Percentiles rank a stretch among this genome's conserved stretches.
phyloP scores from a whole-genome alignment of 2,797 vertebrate species.

The Graptemys geographica region DNA sequence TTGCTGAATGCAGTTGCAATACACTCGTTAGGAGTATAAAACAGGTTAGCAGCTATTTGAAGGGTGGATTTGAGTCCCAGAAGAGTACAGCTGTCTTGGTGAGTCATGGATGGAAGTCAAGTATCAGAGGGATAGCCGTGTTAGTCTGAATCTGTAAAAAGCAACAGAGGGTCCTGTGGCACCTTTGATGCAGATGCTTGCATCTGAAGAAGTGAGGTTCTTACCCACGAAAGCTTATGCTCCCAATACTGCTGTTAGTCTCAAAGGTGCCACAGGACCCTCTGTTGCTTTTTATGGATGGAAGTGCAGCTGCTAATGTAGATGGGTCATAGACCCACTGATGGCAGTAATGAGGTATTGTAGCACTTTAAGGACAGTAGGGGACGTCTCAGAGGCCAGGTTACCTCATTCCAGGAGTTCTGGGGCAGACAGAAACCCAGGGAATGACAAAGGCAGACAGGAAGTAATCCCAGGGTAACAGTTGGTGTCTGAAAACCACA shows the following conservation, averaged over 20 bases:
- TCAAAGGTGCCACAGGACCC: too few relatives aligned
- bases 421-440: background rate
- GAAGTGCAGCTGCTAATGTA: background rate
- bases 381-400: background rate
- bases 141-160: too few relatives aligned
- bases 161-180: too few relatives aligned
- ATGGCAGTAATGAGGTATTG: background rate
- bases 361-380: background rate
- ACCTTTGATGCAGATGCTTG: too few relatives aligned
- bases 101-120: background rate
- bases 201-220: too few relatives aligned
- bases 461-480: background rate
- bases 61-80: background rate
- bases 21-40: background rate
- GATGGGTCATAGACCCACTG: background rate
- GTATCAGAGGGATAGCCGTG: too few relatives aligned
- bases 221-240: too few relatives aligned
- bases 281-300: background rate
- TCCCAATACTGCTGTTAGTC: too few relatives aligned
- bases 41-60: background rate
- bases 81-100: background rate
- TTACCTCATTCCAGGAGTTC: background rate
- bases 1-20: background rate
- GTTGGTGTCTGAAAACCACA: background rate
- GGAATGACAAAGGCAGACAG: background rate